Conservation (phyloP, 2,797 vertebrate species). For the Acropternis orthonyx region DNA sequence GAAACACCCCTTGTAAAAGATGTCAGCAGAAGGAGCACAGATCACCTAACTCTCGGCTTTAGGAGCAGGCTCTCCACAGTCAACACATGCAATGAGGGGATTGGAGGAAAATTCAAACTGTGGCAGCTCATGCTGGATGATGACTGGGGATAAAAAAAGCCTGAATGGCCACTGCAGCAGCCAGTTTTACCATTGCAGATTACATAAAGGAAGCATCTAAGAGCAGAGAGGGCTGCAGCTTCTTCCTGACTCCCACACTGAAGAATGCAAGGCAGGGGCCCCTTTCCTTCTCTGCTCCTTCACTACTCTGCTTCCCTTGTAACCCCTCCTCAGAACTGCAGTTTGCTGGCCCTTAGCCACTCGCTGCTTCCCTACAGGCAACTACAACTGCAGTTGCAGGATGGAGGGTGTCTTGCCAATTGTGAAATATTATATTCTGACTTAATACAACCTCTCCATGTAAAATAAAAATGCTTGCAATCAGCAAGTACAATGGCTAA, state of each 20-base stretch:
- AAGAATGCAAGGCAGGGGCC: constrained; percentile 24
- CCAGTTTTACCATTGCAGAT: neutral
- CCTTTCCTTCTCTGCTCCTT: neutral
- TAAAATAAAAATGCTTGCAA: constrained; percentile 42
- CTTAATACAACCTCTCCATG: neutral
- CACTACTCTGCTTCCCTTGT: neutral
- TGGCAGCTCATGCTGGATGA: neutral
- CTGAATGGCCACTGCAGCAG: neutral
- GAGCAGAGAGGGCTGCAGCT: constrained; percentile 20
- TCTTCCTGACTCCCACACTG: neutral
- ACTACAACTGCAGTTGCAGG: constrained; percentile 19
- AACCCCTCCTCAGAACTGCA: neutral
- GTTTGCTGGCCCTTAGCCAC: constrained; percentile 24
- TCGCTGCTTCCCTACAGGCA: neutral
- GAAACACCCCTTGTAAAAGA: neutral
- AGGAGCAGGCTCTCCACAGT: neutral
- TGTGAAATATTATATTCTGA: constrained; percentile 44
- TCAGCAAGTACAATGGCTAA: neutral
- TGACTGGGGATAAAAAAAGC: fast-evolving
- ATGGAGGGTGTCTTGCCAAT: neutral
- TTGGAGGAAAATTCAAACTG: neutral
- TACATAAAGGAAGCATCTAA: neutral
- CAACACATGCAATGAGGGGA: neutral
- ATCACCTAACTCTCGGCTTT: neutral
- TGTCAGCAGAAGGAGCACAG: neutral